Evolutionary conservation across 2,888 invertebrate species (phyloP).

Genomic region (Ernsta delagoae): DNA sequence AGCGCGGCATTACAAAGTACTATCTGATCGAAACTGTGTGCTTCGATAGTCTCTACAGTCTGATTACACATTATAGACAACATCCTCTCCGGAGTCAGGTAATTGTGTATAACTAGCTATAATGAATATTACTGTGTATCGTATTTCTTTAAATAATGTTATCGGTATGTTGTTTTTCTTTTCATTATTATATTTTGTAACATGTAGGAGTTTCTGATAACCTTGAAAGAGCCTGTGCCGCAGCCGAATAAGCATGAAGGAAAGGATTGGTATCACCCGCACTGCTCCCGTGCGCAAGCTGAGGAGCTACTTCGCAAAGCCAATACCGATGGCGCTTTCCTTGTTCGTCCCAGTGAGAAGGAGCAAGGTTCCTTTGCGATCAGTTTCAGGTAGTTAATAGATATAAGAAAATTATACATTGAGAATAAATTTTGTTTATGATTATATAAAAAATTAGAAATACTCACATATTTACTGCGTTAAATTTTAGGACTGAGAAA

Average conservation of each 20-base stretch:
- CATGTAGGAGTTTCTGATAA: constrained; percentile 92
- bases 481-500: constrained; percentile 90
- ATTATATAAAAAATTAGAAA: too few species aligned
- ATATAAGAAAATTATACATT: too few species aligned
- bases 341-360: constrained; percentile 96
- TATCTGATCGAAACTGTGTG: constrained; percentile 94
- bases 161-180: too few species aligned
- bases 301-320: constrained; percentile 95
- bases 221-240: constrained; percentile 95
- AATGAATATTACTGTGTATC: too few species aligned
- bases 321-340: constrained; percentile 96
- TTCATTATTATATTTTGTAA: background rate
- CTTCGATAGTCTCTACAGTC: constrained; percentile 96
- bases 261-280: constrained; percentile 96
- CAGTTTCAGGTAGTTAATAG: constrained; percentile 89
- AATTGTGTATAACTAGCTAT: constrained; percentile 21
- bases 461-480: constrained; percentile 54
- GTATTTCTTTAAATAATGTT: too few species aligned
- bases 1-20: constrained; percentile 94
- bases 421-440: too few species aligned
- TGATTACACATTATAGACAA: constrained; percentile 95
- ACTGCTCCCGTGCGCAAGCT: constrained; percentile 91
- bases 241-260: constrained; percentile 97
- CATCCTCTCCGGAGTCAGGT: constrained; percentile 94
- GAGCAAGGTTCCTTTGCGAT: constrained; percentile 95